Conservation (phyloP, 30 jellyfish, hydroid and myxozoan genomes). For the Pelagia noctiluca region DNA sequence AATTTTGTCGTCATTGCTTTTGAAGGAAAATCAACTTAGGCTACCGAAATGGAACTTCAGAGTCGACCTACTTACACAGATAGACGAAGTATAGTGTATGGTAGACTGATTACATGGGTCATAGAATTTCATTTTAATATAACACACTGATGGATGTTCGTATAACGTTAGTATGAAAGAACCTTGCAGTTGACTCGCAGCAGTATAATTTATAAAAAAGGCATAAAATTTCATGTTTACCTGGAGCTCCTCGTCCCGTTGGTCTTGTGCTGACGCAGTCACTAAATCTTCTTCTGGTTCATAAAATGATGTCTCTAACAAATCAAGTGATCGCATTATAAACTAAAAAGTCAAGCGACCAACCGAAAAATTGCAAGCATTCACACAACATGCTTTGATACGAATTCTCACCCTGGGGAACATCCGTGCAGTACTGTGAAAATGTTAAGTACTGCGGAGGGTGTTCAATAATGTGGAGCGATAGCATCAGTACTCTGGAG, state of each 20-base stretch:
- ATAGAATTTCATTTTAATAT: no score
- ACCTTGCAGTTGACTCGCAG: no score
- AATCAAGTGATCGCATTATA: background rate
- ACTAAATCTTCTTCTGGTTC: conserved; percentile 88
- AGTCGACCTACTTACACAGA: background rate
- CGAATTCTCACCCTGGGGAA: background rate
- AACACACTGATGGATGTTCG: background rate
- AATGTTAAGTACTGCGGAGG: background rate
- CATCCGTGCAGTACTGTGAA: background rate
- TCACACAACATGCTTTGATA: background rate
- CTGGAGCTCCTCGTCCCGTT: conserved; percentile 92
- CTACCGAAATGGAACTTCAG: no score
- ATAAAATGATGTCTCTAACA: conserved; percentile 69
- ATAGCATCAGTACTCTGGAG: background rate
- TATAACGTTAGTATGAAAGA: no score
- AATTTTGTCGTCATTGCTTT: no score
- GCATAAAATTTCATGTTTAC: no score
- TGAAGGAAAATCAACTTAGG: no score
- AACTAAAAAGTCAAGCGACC: background rate
- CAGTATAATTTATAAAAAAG: no score
- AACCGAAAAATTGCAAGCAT: background rate
- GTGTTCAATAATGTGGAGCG: no score
- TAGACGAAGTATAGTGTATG: background rate
- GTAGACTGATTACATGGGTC: background rate
- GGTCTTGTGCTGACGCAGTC: conserved; percentile 75